These are phyloP conservation scores for Adelognathus sp. DNA, from an alignment of 2,888 invertebrate genomes.

Conservation along the genomic window DNA sequence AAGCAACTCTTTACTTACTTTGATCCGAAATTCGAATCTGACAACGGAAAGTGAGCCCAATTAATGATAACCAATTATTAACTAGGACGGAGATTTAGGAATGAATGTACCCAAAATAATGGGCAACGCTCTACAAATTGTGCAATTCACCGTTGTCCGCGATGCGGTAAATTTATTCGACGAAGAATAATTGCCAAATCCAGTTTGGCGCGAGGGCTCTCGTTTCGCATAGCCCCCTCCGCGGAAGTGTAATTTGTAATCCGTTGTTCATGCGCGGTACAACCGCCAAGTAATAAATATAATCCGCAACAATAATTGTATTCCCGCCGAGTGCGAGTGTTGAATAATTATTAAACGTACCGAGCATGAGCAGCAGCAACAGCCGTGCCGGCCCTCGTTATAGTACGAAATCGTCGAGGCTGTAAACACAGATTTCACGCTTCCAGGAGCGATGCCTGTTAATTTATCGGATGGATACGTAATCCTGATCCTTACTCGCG, in stretches of 20 bases:
- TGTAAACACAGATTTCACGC: conserved; percentile 66
- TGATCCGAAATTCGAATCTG: neutral
- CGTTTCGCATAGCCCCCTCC: neutral
- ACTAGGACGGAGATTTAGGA: too few species aligned
- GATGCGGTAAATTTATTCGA: conserved; percentile 38
- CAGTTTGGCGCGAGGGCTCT: conserved; percentile 22
- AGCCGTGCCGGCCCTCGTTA: conserved; percentile 20
- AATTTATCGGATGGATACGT: conserved; percentile 64
- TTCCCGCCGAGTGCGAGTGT: conserved; percentile 60
- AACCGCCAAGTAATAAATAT: conserved; percentile 60
- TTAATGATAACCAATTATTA: neutral
- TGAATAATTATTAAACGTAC: conserved; percentile 66
- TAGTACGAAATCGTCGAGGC: conserved; percentile 55
- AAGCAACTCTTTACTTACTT: too few species aligned
- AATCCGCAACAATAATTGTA: conserved; percentile 66
- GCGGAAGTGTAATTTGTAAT: conserved; percentile 56
- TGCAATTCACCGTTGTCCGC: conserved; percentile 2
- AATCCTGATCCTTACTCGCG: conserved; percentile 56
- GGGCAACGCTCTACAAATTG: neutral
- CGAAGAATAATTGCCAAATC: conserved; percentile 51
- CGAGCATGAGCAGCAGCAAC: too few species aligned
- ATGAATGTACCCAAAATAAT: too few species aligned
- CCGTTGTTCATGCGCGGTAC: conserved; percentile 51
- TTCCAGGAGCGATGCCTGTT: conserved; percentile 62
- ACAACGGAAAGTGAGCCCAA: neutral